Conservation (phyloP, 1,140 invertebrate genomes). For the Cryptotermes secundus region DNA sequence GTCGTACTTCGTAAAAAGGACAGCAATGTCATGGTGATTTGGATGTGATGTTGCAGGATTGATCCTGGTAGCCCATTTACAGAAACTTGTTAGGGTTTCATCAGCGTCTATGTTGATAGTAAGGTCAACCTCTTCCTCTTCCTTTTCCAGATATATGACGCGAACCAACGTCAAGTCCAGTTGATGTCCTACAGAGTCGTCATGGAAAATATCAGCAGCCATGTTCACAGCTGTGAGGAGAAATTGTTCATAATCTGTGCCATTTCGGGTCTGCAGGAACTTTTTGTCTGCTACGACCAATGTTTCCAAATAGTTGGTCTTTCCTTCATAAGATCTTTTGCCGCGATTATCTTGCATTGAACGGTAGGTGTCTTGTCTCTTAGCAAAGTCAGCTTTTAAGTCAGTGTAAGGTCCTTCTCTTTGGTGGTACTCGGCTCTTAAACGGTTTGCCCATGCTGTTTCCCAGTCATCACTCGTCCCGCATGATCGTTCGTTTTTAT, state of each 20-base stretch:
- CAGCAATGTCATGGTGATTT: constrained; percentile 73
- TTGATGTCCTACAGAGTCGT: constrained; percentile 63
- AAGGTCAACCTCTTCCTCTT: constrained; percentile 53
- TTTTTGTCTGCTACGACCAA: constrained; percentile 64
- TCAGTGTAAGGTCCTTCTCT: too few species aligned
- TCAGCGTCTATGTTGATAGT: constrained; percentile 59
- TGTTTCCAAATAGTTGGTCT: constrained; percentile 51
- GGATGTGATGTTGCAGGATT: constrained; percentile 61
- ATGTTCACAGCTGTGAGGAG: constrained; percentile 74
- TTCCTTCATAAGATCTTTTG: background rate
- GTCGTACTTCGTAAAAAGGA: constrained; percentile 58
- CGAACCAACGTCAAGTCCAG: constrained; percentile 67
- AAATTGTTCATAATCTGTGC: constrained; percentile 63
- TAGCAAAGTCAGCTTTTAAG: too few species aligned
- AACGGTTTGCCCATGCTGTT: background rate
- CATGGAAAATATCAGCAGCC: constrained; percentile 62
- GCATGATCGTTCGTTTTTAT: background rate
- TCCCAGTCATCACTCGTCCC: background rate
- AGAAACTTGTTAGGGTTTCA: constrained; percentile 64
- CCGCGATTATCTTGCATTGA: too few species aligned
- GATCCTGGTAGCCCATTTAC: constrained; percentile 63
- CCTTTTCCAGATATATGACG: constrained; percentile 55
- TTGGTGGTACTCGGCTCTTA: background rate
- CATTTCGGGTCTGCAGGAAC: constrained; percentile 63
- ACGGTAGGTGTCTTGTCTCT: background rate